Conservation (phyloP, 1,140 invertebrate species). For the Achroia grisella region DNA sequence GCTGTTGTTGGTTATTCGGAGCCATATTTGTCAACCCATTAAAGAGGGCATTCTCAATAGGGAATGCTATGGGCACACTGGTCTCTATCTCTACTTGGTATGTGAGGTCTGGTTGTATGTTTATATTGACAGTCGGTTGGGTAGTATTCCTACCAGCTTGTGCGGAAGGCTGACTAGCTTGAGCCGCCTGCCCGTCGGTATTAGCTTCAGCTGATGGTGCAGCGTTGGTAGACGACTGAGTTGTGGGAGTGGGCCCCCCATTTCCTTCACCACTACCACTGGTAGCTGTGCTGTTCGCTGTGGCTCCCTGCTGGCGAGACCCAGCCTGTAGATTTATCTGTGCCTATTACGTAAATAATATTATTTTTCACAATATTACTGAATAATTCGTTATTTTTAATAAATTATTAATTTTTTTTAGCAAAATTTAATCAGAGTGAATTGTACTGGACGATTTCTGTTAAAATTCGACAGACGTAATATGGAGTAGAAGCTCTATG, state of each 20-base stretch:
- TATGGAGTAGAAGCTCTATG: too few relatives aligned
- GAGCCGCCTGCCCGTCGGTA: conserved; percentile 1
- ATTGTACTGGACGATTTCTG: too few relatives aligned
- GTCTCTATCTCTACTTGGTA: conserved; percentile 50
- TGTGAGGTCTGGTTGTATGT: conserved; percentile 37
- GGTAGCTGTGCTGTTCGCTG: conserved; percentile 1
- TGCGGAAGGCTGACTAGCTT: conserved; percentile 2
- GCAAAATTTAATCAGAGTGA: too few relatives aligned
- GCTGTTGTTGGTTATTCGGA: background rate
- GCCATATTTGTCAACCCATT: conserved; percentile 11
- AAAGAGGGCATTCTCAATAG: conserved; percentile 25
- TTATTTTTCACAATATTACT: too few relatives aligned
- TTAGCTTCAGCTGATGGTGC: background rate
- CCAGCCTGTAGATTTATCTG: conserved; percentile 33
- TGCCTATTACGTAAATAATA: conserved; percentile 15
- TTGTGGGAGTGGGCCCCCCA: background rate
- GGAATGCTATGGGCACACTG: conserved; percentile 32
- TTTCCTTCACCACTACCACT: background rate
- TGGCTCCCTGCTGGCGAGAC: conserved; percentile 9
- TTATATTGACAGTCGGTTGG: conserved; percentile 32
- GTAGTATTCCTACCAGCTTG: conserved; percentile 18
- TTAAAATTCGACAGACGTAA: too few relatives aligned
- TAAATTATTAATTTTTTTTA: too few relatives aligned
- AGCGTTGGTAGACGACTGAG: background rate
- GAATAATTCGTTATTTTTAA: too few relatives aligned